These are phyloP conservation scores for Aegotheles bennettii DNA, from an alignment of 2,113 vertebrate species.

Conservation along the genomic window DNA sequence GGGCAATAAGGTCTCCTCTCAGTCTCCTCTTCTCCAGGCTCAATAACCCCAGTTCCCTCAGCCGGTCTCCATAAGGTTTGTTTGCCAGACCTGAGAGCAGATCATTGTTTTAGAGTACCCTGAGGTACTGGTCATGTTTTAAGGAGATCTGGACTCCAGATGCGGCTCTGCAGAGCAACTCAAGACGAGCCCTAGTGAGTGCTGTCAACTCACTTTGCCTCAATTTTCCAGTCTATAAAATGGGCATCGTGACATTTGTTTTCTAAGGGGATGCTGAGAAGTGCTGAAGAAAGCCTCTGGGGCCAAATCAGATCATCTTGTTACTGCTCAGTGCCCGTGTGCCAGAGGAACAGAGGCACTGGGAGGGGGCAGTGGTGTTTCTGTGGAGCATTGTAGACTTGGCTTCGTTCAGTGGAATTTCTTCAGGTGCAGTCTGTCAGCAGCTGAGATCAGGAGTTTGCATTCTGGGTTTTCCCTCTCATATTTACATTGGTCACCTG, in stretches of 20 bases:
- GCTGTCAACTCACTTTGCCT: background rate
- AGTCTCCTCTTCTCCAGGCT: too few relatives aligned
- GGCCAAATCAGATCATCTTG: background rate
- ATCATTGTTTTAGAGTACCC: background rate
- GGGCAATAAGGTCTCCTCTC: too few relatives aligned
- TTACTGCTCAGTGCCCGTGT: background rate
- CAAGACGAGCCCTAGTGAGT: background rate
- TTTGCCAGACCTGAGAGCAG: too few relatives aligned
- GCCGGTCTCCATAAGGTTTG: too few relatives aligned
- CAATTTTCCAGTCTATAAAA: background rate
- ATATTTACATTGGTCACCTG: background rate
- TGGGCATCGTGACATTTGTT: background rate
- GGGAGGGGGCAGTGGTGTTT: background rate
- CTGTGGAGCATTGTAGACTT: background rate
- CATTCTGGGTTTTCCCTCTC: conserved; percentile 35
- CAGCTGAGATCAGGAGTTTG: background rate
- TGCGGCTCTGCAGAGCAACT: background rate
- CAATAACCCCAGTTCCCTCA: too few relatives aligned
- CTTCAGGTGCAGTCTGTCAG: background rate
- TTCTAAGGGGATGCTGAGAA: background rate
- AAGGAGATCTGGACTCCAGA: background rate
- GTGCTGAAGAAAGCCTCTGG: background rate
- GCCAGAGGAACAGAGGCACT: background rate
- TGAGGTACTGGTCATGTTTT: background rate
- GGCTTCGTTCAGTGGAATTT: background rate